A percentile compares a stretch with the other conserved stretches of the same genome.
Evolutionary conservation across 2,888 invertebrate species (phyloP).

Genomic region (Leptinotarsa juncta): DNA sequence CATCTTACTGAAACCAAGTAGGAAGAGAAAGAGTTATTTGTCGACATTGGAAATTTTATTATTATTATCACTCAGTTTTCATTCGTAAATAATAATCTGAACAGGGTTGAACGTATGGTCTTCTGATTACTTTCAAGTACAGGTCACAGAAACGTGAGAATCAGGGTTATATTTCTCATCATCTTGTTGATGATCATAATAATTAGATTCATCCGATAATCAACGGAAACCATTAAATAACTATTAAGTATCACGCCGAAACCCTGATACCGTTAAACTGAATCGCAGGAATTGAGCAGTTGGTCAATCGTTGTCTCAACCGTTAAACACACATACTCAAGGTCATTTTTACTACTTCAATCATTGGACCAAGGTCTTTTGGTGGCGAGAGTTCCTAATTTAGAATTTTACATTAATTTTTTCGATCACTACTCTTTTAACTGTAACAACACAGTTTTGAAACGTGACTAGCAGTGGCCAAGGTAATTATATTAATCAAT

Average conservation of each 20-base stretch:
- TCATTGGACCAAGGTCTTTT: slow-evolving; percentile 1
- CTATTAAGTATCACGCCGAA: neutral
- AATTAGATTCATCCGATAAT: slow-evolving; percentile 4
- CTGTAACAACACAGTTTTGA: no score
- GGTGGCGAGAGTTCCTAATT: neutral
- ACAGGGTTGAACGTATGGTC: no score
- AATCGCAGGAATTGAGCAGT: slow-evolving; percentile 4
- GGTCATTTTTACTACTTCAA: slow-evolving; percentile 34
- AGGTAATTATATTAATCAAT: no score
- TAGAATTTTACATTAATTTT: no score
- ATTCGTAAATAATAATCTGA: no score
- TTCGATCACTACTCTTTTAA: no score
- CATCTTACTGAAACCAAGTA: no score
- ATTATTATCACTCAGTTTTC: no score
- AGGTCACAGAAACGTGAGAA: slow-evolving; percentile 2
- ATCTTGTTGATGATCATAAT: neutral
- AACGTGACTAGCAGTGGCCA: no score
- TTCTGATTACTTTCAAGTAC: neutral
- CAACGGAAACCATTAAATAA: neutral
- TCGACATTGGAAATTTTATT: no score
- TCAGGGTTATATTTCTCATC: neutral
- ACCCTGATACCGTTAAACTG: slow-evolving; percentile 4
- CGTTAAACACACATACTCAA: slow-evolving; percentile 26
- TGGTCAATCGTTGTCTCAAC: slow-evolving; percentile 6
- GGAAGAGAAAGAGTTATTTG: no score